Base-by-base conservation (phyloP, 2,113 vertebrate genomes). In the human (Homo sapiens) region DNA sequence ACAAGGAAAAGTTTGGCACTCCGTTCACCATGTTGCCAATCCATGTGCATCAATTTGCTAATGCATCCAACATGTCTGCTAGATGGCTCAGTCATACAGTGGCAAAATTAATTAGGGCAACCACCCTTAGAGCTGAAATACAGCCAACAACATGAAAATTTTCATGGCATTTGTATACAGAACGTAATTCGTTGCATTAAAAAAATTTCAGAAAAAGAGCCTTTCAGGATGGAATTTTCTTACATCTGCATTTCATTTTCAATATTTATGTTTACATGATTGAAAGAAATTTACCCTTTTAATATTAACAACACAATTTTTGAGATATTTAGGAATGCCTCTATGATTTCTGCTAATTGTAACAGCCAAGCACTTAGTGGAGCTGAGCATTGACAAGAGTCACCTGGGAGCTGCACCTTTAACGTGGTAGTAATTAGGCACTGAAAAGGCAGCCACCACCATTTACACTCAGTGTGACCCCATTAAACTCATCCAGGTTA, bases 401-500 rank as follows among this genome's bases (percentile, higher is more conserved):
- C 52, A 35, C 2, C 0, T 17, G 61, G n/a, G 6, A 32, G 13
- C 20, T 17, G 22, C 6, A 7, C 25, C 66, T 70, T 81, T 25
- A 64, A 1, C 9, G 27, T 20, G 25, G 30, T 25, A 30, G 25
- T 30, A 22, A 45, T 2, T 76, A 86, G 17, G 40, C 27, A n/a
- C 32, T 20, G 20, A 79, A 72, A 52, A 90, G 32, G 40, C 16
- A 22, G 30, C 14, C 3, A 81, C 32, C 64, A 55, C 18, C n/a
- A 40, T 79, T 83, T 35, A 66, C 43, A 13, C 66, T 90, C 92
- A 91, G 81, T 48, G 72, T 32, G n/a, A 94, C 30, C 18, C 55
- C 23, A 84, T 82, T 88, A 93, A 94, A 94, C 22, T 70, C 64
- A 78, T 78, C 55, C 8, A 27, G 8, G 59, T 88, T 92, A 59